Evolutionary conservation across 1,140 invertebrate genomes (phyloP), one percentile per base, ranked within the genome.

Genomic region (Brevipalpus yothersi): DNA sequence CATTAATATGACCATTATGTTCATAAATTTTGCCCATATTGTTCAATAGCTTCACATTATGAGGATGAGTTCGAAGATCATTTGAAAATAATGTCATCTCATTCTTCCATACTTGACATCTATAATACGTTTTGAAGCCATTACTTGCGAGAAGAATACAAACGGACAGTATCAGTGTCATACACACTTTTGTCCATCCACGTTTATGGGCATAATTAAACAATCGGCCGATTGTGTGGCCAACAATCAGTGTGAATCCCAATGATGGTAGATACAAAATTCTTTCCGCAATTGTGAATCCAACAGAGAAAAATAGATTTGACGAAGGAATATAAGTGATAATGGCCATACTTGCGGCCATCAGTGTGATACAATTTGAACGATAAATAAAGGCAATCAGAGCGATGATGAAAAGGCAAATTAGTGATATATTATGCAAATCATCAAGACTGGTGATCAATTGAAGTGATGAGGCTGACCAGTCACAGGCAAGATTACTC

Each of bases 21-120:
- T 95, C 91, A 53, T 94, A 73, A 0, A 90, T 87, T 71, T 94
- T 89, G 0, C 91, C 92, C 1, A 96, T 89, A 72, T 95, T 95
- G 72, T 95, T 96, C 72, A 89, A 94, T 2, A 95, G 74, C 72
- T 95, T 95, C 3, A 90, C 91, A 75, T 96, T 96, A 47, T 80
- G 78, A 61, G 83, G 81, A 68, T 92, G 93, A 4, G 94, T 86
- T 70, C 81, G 81, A 39, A 95, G 74, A 19, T 86, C 87, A 12
- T 89, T 84, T 76, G 85, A 85, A 69, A 93, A 96, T 66, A 96
- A 82, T 12, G 82, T 80, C 67, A 92, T 91, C 72, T 96, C 90
- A 59, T 82, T 83, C 67, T 83, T 77, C 73, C 73, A 47, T 7
- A n/a, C 45, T 47, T 15, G 31, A 19, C 19, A n/a, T 47, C 45